Conservation (phyloP, 2,113 vertebrate species). For the Lampris incognitus region DNA sequence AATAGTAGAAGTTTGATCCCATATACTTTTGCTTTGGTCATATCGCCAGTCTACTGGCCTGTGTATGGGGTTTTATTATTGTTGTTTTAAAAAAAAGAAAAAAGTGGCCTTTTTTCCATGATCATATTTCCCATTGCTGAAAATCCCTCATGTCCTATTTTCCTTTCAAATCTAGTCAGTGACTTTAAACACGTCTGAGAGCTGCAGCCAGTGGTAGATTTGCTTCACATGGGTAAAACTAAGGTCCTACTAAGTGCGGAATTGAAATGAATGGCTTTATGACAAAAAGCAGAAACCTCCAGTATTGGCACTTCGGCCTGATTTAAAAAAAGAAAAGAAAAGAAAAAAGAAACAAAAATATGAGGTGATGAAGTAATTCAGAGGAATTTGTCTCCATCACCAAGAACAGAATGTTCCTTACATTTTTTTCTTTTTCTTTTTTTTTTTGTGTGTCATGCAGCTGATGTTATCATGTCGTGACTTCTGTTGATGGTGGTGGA, state of each 20-base stretch:
- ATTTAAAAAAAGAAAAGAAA: slow-evolving; percentile 30
- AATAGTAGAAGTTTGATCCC: too few relatives aligned
- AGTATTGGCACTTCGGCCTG: slow-evolving; percentile 14
- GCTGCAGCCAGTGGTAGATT: slow-evolving; percentile 8
- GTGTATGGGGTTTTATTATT: slow-evolving; percentile 8
- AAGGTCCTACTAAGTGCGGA: slow-evolving; percentile 3
- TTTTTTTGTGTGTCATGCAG: slow-evolving; percentile 37
- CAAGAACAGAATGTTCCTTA: slow-evolving; percentile 49
- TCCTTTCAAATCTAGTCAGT: neutral
- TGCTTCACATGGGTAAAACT: slow-evolving; percentile 24
- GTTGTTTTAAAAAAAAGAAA: neutral
- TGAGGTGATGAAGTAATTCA: neutral
- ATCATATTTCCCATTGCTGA: neutral
- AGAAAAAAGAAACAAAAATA: neutral
- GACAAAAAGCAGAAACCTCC: slow-evolving; percentile 45
- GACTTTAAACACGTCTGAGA: slow-evolving; percentile 27
- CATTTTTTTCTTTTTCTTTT: neutral
- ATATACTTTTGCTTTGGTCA: neutral
- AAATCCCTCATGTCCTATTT: slow-evolving; percentile 11
- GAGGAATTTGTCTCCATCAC: slow-evolving; percentile 28
- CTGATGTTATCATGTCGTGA: slow-evolving; percentile 38
- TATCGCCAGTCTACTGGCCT: neutral
- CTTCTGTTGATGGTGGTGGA: slow-evolving; percentile 21
- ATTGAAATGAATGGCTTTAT: slow-evolving; percentile 28
- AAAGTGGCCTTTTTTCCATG: too few relatives aligned